Conservation (phyloP, 2,797 vertebrate genomes). For the Synaphobranchus kaupii region DNA sequence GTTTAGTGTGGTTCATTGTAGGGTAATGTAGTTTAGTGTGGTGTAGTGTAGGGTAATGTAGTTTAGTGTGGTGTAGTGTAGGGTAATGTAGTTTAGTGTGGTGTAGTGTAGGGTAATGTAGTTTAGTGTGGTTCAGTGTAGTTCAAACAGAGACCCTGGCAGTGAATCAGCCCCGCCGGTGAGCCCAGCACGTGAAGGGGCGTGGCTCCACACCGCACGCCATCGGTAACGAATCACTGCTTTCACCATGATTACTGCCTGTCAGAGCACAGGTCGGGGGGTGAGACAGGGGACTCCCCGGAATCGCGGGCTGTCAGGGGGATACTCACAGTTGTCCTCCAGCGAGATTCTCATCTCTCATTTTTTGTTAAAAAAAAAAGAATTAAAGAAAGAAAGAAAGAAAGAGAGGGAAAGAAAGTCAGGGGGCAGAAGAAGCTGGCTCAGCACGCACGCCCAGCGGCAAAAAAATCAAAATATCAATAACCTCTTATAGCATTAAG, state of each 20-base stretch:
- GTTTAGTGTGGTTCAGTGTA: too few relatives aligned
- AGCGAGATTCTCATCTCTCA: not conserved
- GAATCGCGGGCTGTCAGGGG: too few relatives aligned
- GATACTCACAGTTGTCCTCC: not conserved
- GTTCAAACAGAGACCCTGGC: too few relatives aligned
- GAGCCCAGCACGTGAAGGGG: too few relatives aligned
- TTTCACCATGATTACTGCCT: not conserved
- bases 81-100: too few relatives aligned
- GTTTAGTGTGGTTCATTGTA: too few relatives aligned
- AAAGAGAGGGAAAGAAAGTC: not conserved
- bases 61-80: too few relatives aligned
- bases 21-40: too few relatives aligned
- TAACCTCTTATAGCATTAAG: conserved; percentile 84
- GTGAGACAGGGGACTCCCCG: not conserved
- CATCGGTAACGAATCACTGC: not conserved
- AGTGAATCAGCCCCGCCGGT: too few relatives aligned
- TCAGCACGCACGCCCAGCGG: conserved; percentile 25
- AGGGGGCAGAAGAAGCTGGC: conserved; percentile 1
- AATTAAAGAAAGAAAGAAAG: not conserved
- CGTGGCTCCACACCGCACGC: too few relatives aligned
- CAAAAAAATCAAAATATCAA: conserved; percentile 65
- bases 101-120: too few relatives aligned
- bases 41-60: too few relatives aligned
- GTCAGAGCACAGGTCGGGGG: not conserved
- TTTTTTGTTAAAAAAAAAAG: conserved; percentile 9